Conservation (phyloP, 2,113 vertebrate genomes). For the Daboia siamensis region DNA sequence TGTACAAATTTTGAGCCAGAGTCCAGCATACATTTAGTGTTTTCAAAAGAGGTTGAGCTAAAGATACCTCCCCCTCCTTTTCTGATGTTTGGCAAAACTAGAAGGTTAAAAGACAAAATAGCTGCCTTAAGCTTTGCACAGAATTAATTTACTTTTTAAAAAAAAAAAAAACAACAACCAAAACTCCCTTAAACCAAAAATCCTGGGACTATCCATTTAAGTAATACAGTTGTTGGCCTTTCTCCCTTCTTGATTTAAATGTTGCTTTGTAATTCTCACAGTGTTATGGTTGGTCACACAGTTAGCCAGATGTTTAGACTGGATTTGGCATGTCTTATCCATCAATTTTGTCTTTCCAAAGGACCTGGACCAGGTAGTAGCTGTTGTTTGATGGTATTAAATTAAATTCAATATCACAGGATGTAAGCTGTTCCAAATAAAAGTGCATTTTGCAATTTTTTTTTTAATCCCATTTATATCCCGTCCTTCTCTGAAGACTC, state of each 20-base stretch:
- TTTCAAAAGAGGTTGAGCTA: background rate
- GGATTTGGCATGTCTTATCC: background rate
- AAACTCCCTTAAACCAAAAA: background rate
- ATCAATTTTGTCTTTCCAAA: background rate
- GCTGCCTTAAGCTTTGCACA: background rate
- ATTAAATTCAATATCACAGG: background rate
- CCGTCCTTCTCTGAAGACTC: too few species aligned
- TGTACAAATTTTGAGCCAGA: background rate
- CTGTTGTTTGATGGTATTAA: background rate
- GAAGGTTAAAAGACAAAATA: background rate
- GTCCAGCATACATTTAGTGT: background rate
- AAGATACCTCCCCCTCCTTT: background rate
- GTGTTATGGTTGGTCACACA: background rate
- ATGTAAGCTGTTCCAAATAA: background rate
- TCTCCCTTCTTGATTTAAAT: background rate
- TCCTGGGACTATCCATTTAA: background rate
- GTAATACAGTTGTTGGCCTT: background rate
- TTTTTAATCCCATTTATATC: too few species aligned
- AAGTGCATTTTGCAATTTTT: background rate
- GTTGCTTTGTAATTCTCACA: background rate
- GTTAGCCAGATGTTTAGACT: background rate
- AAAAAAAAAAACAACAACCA: background rate
- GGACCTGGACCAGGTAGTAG: background rate
- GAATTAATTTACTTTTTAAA: background rate
- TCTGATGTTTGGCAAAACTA: background rate